A percentile compares a stretch with the other conserved stretches of the same genome.
Conservation (phyloP, 2,113 vertebrate species). For the Scopus umbretta region DNA sequence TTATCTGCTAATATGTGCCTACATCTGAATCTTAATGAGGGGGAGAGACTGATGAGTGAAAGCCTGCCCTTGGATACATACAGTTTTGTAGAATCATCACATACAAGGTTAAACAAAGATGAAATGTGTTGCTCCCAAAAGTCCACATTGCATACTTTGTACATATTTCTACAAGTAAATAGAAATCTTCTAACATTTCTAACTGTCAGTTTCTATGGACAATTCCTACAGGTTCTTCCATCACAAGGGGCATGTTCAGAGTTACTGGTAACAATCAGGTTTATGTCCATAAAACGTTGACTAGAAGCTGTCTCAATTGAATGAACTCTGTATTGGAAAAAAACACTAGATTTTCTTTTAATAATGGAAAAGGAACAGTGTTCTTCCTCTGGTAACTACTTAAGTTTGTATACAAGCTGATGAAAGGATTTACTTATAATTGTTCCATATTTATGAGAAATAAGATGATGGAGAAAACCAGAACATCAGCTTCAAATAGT, state of each 20-base stretch:
- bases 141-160: neutral
- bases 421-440: slow-evolving; percentile 48
- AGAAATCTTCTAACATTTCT: neutral
- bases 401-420: neutral
- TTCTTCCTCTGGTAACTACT: neutral
- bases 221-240: neutral
- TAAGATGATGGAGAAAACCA: neutral
- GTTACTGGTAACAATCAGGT: neutral
- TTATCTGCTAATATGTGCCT: neutral
- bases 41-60: neutral
- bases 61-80: neutral
- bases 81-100: neutral
- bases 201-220: neutral
- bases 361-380: neutral
- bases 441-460: slow-evolving; percentile 37
- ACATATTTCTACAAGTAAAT: neutral
- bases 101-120: neutral
- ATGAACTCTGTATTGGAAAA: neutral
- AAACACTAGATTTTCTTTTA: neutral
- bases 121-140: neutral
- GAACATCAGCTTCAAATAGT: neutral
- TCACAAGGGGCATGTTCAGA: neutral
- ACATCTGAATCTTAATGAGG: neutral
- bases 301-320: neutral
- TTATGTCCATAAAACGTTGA: neutral